phyloP scores from a whole-genome alignment of 1,140 invertebrate genomes.

The Bombus vancouverensis region DNA sequence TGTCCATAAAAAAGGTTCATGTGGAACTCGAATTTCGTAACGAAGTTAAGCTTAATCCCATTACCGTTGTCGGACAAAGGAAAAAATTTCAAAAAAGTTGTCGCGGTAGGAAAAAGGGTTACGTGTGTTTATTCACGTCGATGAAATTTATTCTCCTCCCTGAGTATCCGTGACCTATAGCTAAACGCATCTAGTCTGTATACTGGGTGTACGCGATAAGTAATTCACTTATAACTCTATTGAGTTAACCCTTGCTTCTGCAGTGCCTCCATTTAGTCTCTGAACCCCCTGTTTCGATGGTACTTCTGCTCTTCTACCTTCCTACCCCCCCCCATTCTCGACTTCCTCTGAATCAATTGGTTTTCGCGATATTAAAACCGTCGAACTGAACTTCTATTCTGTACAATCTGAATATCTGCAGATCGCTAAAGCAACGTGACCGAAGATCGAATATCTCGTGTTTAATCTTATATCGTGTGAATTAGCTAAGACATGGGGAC shows the following conservation, averaged over 20 bases:
- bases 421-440: neutral
- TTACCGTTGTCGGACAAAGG: neutral
- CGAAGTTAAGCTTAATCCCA: slow-evolving; percentile 20
- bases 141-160: slow-evolving; percentile 43
- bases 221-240: slow-evolving; percentile 83
- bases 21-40: slow-evolving; percentile 10
- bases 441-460: neutral
- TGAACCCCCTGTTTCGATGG: slow-evolving; percentile 70
- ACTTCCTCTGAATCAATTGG: slow-evolving; percentile 25
- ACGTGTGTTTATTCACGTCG: slow-evolving; percentile 51
- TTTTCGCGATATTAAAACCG: slow-evolving; percentile 71
- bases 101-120: neutral
- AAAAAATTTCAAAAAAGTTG: slow-evolving; percentile 1
- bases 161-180: slow-evolving; percentile 72
- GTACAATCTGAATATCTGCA: slow-evolving; percentile 19
- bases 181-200: slow-evolving; percentile 81
- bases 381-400: slow-evolving; percentile 13
- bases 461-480: too few species aligned
- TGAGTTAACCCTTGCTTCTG: slow-evolving; percentile 83
- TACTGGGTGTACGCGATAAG: slow-evolving; percentile 81
- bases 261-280: slow-evolving; percentile 80
- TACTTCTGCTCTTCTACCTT: slow-evolving; percentile 58
- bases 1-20: neutral
- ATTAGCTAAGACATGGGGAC: too few species aligned
- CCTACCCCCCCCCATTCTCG: neutral